Base-by-base conservation (phyloP, 2,113 vertebrate genomes). In the Suricata suricatta region DNA sequence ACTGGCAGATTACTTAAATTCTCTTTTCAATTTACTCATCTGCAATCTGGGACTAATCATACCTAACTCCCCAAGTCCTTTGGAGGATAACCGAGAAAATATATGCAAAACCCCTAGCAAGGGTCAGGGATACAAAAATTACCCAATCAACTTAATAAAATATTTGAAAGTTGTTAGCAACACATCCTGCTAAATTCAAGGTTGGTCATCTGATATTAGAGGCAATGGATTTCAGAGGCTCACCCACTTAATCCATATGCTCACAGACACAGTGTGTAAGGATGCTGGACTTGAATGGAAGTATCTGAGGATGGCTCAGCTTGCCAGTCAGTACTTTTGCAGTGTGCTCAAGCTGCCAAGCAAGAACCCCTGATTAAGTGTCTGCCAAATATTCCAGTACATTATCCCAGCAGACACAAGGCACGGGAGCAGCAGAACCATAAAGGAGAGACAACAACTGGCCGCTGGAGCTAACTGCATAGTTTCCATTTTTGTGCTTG, bases 401-500 rank as follows among this genome's bases (percentile, higher is more conserved):
- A 33, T 14, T 23, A 31, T 35, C 60, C 29, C 21, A 31, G 64
- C 50, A 79, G 64, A 95, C 41, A 33, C 35, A 69, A 64, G 82
- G 54, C 83, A 80, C 16, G 16, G 44, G 80, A 79, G 47, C 80
- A 92, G 63, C 94, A 96, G 91, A 76, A 10, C 31, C 7, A 68
- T 69, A 29, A 68, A 63, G 90, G n/a, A 90, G 74, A 47, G 64
- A 64, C 3, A 17, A 15, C 1, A 12, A 17, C 21, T 2, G 41
- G 31, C 8, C 31, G 4, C 69, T 15, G 6, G n/a, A 29, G 41
- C 72, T n/a, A 83, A 83, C 6, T 47, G 50, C 52, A 80, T 29
- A 91, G 68, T 96, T 94, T 85, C 63, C 16, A 52, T 94, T 97
- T 93, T 91, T 86, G 81, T 12, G 54, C 10, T 54, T 68, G 86